phyloP scores from a whole-genome alignment of 1,140 invertebrate species.

The Procambarus virginalis region DNA sequence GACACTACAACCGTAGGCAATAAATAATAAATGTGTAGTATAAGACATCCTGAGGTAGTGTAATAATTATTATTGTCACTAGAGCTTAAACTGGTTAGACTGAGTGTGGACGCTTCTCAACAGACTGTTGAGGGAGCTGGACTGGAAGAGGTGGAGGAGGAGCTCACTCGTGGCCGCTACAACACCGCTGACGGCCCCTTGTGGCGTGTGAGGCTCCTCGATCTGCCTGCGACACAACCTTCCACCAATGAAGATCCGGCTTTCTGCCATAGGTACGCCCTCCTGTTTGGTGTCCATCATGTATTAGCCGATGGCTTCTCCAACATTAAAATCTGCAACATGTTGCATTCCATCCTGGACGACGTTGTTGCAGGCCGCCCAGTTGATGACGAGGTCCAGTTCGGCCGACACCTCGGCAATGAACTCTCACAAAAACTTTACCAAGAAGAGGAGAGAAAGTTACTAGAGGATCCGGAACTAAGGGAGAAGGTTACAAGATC shows the following conservation, averaged over 20 bases:
- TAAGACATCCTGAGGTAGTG: not conserved
- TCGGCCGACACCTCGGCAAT: constrained; percentile 11
- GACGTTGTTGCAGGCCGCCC: constrained; percentile 21
- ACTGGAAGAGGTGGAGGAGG: not conserved
- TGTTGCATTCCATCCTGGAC: constrained; percentile 35
- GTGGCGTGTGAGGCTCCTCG: constrained; percentile 29
- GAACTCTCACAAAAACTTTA: constrained; percentile 6
- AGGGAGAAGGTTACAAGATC: not conserved
- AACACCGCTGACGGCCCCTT: constrained; percentile 36
- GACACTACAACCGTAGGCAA: too few relatives aligned
- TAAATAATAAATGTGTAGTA: not conserved
- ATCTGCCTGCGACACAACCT: not conserved
- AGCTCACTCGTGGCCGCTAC: constrained; percentile 5
- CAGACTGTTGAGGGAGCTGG: not conserved
- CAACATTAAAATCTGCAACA: constrained; percentile 32
- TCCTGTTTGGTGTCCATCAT: constrained; percentile 47
- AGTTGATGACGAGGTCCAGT: constrained; percentile 29
- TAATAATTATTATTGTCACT: not conserved
- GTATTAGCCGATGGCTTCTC: constrained; percentile 30
- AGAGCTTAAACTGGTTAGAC: not conserved
- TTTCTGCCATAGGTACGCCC: not conserved
- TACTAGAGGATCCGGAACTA: constrained; percentile 26
- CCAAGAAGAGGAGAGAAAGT: constrained; percentile 4
- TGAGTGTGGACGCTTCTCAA: not conserved
- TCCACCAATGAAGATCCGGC: not conserved